Conservation (phyloP, 2,888 invertebrate species). For the Idaea straminata region DNA sequence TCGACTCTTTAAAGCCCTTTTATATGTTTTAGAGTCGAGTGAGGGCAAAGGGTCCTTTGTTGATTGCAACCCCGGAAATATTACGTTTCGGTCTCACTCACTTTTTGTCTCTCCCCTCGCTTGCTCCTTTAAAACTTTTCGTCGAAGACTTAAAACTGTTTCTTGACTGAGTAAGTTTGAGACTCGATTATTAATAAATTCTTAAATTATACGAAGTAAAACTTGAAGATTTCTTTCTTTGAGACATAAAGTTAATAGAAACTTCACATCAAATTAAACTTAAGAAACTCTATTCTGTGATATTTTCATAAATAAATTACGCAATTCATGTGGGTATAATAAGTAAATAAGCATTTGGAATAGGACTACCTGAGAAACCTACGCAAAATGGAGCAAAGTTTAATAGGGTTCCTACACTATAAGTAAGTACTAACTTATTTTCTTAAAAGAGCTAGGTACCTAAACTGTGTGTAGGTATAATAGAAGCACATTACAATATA, state of each 20-base stretch:
- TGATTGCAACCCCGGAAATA: slow-evolving; percentile 61
- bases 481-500: no score
- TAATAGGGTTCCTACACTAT: slow-evolving; percentile 9
- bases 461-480: no score
- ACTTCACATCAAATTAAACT: background rate
- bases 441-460: background rate
- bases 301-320: background rate
- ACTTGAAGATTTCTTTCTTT: slow-evolving; percentile 5
- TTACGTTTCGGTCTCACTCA: slow-evolving; percentile 30
- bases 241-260: background rate
- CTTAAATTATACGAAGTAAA: background rate
- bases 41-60: slow-evolving; percentile 56
- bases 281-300: background rate
- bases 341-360: background rate
- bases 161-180: slow-evolving; percentile 26
- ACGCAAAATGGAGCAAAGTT: slow-evolving; percentile 6
- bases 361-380: no score
- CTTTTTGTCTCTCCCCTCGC: slow-evolving; percentile 4
- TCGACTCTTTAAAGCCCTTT: slow-evolving; percentile 58
- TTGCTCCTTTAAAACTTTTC: slow-evolving; percentile 16
- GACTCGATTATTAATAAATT: slow-evolving; percentile 8
- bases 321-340: background rate
- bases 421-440: background rate
- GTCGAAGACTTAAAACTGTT: slow-evolving; percentile 20
- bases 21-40: slow-evolving; percentile 57